Base-by-base conservation (phyloP, 2,888 invertebrate species). In the Dicroscelio sp. region DNA sequence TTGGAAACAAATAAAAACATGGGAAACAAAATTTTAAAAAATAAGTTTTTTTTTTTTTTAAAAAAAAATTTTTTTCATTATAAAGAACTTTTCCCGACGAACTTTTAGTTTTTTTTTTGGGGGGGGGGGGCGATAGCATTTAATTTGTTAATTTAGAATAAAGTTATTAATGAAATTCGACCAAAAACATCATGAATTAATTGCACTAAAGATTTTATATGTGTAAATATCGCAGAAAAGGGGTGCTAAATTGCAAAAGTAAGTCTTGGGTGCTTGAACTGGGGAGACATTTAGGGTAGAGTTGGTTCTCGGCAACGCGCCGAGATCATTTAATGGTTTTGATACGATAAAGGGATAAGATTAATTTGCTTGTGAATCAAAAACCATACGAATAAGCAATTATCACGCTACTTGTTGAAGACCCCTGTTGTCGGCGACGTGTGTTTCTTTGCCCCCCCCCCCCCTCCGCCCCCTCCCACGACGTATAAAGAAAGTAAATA, bases 251-350 rank as follows among this genome's bases (percentile, higher is more conserved):
- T 90, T 82, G 86, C 90, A 90, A 86, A 90, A 86, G 85, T 86
- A 90, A 86, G 85, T 80, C 90, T 90, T 85, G 63, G 90, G 85
- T 86, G 67, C 94, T 93, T 86, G 88, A 90, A 88, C 89, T 90
- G 92, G 95, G 95, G 94, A 95, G 94, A 96, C 94, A 94, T 95
- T 95, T 94, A 91, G 95, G 95, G 95, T 94, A 91, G 93, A 90
- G 71, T 71, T 87, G 76, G 82, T 89, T 91, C 87, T 91, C 91
- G 76, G 93, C 90, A 92, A 93, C 94, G 93, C 88, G 94, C 93
- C 90, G 94, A 95, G 95, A 95, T 95, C 95, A 94, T 94, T 95
- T 95, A 95, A 96, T 96, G 95, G 95, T 94, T 96, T 96, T 95
- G 94, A 95, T 95, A 95, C 93, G 95, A 95, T 95, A 88, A 94